A percentile compares a stretch with the other conserved stretches of the same genome.
These are phyloP conservation scores for Parazoanthus darwini DNA, from an alignment of 92 coral and sea anemone genomes.

Conservation along the genomic window DNA sequence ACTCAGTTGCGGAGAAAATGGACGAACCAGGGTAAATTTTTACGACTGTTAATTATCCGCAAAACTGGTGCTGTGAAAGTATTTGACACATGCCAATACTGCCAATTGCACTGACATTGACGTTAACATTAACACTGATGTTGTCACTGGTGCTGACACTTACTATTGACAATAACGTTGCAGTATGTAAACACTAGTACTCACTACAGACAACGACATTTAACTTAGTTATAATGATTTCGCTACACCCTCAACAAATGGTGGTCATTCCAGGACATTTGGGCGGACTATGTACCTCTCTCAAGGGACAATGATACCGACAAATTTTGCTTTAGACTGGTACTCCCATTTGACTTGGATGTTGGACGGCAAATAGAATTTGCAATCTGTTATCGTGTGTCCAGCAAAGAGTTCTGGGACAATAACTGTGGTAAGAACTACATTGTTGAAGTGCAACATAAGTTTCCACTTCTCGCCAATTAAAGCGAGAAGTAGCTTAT, in stretches of 20 bases:
- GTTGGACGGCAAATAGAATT: constrained; percentile 50
- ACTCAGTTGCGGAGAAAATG: too few relatives aligned
- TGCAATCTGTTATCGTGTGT: constrained; percentile 65
- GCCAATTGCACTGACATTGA: too few relatives aligned
- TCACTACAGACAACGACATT: too few relatives aligned
- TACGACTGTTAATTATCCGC: too few relatives aligned
- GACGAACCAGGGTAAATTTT: too few relatives aligned
- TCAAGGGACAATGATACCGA: constrained; percentile 74
- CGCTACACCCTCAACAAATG: constrained; percentile 75
- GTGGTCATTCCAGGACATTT: constrained; percentile 63
- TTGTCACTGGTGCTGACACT: too few relatives aligned
- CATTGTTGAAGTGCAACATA: constrained; percentile 2
- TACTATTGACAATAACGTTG: too few relatives aligned
- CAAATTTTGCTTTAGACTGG: constrained; percentile 76
- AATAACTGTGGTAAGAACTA: constrained; percentile 63
- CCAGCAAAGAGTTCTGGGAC: constrained; percentile 73
- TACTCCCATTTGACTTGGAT: constrained; percentile 62
- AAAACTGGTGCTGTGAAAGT: too few relatives aligned
- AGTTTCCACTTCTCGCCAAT: not conserved
- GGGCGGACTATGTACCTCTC: constrained; percentile 76
- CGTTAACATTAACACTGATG: too few relatives aligned
- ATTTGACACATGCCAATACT: too few relatives aligned
- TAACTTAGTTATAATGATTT: not conserved
- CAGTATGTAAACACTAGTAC: too few relatives aligned
- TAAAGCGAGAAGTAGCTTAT: not conserved